Evolutionary conservation across 2,888 invertebrate genomes (phyloP).

Genomic region (Carterocephalus palaemon): DNA sequence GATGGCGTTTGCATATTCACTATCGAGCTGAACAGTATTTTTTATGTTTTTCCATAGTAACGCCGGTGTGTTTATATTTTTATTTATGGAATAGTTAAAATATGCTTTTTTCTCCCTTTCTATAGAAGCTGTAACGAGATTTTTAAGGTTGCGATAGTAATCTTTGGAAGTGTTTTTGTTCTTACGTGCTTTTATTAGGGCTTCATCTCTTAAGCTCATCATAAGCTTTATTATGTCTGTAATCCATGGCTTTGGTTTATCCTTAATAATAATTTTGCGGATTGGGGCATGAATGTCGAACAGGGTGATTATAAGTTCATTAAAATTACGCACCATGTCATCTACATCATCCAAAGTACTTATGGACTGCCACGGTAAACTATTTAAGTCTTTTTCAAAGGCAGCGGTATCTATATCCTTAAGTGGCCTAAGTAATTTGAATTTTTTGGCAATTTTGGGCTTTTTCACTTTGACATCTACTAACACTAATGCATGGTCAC

Average conservation of each 20-base stretch:
- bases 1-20: no score
- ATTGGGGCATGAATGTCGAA: constrained; percentile 29
- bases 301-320: constrained; percentile 5
- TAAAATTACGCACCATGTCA: constrained; percentile 20
- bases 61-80: not conserved
- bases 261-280: constrained; percentile 5
- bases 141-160: constrained; percentile 25
- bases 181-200: constrained; percentile 8
- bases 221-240: constrained; percentile 27
- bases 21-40: not conserved
- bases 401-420: not conserved
- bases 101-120: constrained; percentile 25
- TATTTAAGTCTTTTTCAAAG: not conserved
- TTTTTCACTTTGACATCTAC: constrained; percentile 9
- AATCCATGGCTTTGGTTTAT: constrained; percentile 24
- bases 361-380: not conserved
- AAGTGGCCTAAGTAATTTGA: not conserved
- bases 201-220: constrained; percentile 27
- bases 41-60: not conserved
- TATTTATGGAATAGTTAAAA: not conserved
- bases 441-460: not conserved
- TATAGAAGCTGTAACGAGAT: constrained; percentile 18
- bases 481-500: constrained; percentile 20
- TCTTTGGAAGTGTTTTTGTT: constrained; percentile 7
- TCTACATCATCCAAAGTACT: not conserved